phyloP scores from a whole-genome alignment of 2,888 invertebrate species.

The Tipula lateralis region DNA sequence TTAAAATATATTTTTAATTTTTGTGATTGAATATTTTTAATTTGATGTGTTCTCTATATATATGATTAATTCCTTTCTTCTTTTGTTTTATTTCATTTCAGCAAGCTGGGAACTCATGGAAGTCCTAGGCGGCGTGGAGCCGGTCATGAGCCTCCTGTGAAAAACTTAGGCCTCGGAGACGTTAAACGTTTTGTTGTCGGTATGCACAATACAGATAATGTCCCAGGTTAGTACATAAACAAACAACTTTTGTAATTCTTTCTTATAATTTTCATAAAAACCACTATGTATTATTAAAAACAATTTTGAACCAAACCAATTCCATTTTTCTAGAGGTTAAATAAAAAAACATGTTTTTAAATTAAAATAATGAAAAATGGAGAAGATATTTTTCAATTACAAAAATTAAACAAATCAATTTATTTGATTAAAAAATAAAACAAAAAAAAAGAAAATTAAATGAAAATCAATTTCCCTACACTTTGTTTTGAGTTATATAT shows the following conservation, averaged over 20 bases:
- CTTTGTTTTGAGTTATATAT: neutral
- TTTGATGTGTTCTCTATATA: neutral
- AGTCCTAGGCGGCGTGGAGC: slow-evolving; percentile 32
- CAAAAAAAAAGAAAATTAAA: neutral
- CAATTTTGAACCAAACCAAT: neutral
- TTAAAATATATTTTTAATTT: neutral
- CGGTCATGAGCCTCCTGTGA: slow-evolving; percentile 33
- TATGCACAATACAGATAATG: slow-evolving; percentile 34
- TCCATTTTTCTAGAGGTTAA: neutral
- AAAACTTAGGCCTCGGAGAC: slow-evolving; percentile 34
- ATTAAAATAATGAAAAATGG: neutral
- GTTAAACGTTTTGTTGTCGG: slow-evolving; percentile 33
- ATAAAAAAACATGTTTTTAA: neutral
- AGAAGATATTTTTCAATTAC: neutral
- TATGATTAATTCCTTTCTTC: neutral
- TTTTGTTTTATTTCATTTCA: slow-evolving; percentile 21
- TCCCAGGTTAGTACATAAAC: slow-evolving; percentile 15
- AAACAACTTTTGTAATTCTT: neutral
- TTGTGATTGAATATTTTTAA: neutral
- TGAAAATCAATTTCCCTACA: neutral
- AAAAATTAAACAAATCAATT: neutral
- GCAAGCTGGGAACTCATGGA: slow-evolving; percentile 35
- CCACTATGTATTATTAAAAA: neutral
- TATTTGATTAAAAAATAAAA: neutral
- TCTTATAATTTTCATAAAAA: neutral